Percentiles rank a stretch among this genome's conserved stretches.
These are phyloP conservation scores for Corythucha ciliata DNA, from an alignment of 2,888 invertebrate species.

Conservation along the genomic window DNA sequence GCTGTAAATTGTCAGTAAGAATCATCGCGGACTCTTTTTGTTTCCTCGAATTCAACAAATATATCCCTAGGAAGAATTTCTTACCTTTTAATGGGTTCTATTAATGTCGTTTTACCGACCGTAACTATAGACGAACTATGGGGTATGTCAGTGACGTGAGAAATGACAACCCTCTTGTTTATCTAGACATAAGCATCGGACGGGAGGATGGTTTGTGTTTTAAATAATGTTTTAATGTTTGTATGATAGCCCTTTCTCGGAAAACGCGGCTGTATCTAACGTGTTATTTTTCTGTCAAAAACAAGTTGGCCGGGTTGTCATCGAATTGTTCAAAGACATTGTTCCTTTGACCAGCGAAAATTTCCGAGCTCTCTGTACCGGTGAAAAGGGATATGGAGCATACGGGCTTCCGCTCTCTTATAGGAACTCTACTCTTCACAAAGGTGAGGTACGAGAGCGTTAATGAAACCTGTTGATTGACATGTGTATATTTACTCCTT, in stretches of 20 bases:
- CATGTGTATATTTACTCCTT: constrained; percentile 39
- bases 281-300: constrained; percentile 31
- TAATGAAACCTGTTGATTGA: too few species aligned
- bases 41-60: too few species aligned
- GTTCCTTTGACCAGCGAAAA: constrained; percentile 86
- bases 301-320: constrained; percentile 70
- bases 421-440: too few species aligned
- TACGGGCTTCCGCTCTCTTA: constrained; percentile 69
- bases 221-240: too few species aligned
- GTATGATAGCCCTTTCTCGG: too few species aligned
- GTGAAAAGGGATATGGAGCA: constrained; percentile 67
- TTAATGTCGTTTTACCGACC: too few species aligned
- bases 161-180: constrained; percentile 23
- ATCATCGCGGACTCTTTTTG: too few species aligned
- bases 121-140: too few species aligned
- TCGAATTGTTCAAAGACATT: constrained; percentile 73
- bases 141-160: constrained; percentile 24
- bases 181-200: constrained; percentile 23
- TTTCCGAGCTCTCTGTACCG: constrained; percentile 84
- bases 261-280: too few species aligned
- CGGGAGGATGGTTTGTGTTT: constrained; percentile 24
- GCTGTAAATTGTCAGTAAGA: too few species aligned
- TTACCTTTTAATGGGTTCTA: too few species aligned
- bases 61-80: too few species aligned
- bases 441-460: constrained; percentile 46